Evolutionary conservation across 2,113 vertebrate genomes (phyloP).

Genomic region (Dryoscopus gambensis): DNA sequence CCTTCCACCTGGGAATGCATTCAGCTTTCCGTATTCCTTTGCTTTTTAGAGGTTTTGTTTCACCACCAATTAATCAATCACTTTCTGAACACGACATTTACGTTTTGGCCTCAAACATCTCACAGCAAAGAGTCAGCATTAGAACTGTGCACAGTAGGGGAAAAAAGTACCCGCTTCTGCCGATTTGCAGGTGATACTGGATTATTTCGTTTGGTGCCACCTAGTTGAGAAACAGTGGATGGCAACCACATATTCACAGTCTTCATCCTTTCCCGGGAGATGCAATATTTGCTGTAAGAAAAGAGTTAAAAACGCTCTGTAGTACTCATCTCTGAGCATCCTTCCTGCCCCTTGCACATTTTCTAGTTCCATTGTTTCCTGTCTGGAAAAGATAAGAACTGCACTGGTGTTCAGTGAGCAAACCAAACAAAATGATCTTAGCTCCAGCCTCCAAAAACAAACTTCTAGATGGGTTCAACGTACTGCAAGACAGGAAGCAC

Average conservation of each 20-base stretch:
- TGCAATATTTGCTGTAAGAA: neutral
- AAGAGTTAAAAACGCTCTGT: neutral
- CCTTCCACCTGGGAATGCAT: neutral
- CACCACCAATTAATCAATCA: neutral
- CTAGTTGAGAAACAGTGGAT: constrained; percentile 4
- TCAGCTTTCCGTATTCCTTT: accelerated
- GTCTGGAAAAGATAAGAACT: neutral
- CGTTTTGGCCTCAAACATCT: neutral
- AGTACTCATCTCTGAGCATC: neutral
- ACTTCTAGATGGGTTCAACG: neutral
- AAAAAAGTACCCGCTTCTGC: neutral
- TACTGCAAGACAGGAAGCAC: neutral
- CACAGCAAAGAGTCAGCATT: neutral
- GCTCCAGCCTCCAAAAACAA: neutral
- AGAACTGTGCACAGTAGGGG: neutral
- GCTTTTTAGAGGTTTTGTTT: neutral
- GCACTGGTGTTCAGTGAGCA: neutral
- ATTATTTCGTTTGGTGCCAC: constrained; percentile 10
- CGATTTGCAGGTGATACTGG: neutral
- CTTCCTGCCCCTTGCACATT: neutral
- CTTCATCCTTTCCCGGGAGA: neutral
- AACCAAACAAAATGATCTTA: neutral
- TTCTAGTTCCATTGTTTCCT: neutral
- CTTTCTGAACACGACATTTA: neutral
- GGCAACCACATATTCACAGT: neutral